These are phyloP conservation scores for Lucilia cuprina DNA, from an alignment of 1,140 invertebrate genomes.

Conservation along the genomic window DNA sequence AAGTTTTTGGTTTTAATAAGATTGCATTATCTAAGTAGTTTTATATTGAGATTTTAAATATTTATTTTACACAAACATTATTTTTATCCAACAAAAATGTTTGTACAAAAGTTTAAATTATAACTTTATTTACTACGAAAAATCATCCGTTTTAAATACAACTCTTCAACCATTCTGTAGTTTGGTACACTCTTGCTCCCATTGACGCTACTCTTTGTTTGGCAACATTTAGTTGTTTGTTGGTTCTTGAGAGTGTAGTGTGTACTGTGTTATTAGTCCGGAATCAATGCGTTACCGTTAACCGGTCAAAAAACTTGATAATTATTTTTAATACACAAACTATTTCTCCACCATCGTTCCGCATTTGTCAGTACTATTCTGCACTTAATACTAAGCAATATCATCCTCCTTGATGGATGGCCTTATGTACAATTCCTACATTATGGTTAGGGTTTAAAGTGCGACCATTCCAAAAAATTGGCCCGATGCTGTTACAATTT, in stretches of 20 bases:
- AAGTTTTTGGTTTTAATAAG: too few relatives aligned
- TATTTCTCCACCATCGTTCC: conserved; percentile 5
- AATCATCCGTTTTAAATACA: neutral
- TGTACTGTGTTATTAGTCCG: conserved; percentile 19
- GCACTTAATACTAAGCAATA: neutral
- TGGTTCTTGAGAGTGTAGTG: conserved; percentile 27
- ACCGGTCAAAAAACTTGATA: conserved; percentile 32
- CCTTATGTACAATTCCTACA: neutral
- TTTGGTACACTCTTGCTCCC: neutral
- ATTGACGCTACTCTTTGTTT: conserved; percentile 19
- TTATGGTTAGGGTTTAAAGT: neutral
- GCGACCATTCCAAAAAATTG: neutral
- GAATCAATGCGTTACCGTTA: conserved; percentile 25
- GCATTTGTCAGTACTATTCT: neutral
- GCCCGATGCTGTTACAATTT: neutral
- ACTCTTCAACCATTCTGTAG: neutral
- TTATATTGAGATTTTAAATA: too few relatives aligned
- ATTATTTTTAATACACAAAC: conserved; percentile 21
- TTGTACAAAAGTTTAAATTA: too few relatives aligned
- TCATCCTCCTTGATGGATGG: neutral
- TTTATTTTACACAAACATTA: too few relatives aligned
- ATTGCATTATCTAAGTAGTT: too few relatives aligned
- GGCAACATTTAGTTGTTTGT: conserved; percentile 33
- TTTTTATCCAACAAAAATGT: too few relatives aligned
- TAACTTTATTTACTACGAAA: too few relatives aligned